phyloP scores from a whole-genome alignment of 2,888 invertebrate species.

The Cheilosia pagana region DNA sequence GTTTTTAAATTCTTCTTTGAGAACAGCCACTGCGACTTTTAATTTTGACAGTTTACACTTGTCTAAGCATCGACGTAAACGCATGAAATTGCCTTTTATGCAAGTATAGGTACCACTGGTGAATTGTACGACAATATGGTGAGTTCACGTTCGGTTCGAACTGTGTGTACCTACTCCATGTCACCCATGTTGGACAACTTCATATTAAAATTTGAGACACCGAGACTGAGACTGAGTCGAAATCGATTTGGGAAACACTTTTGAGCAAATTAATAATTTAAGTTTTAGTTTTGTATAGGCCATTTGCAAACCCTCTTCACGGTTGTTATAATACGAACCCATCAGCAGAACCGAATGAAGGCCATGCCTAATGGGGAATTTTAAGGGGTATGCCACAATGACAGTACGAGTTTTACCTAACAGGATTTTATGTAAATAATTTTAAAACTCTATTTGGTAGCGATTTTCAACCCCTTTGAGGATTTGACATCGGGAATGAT shows the following conservation, averaged over 20 bases:
- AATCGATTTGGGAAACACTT: conserved; percentile 21
- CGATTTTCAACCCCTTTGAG: conserved; percentile 59
- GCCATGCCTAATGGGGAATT: conserved; percentile 49
- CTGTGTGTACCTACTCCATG: conserved; percentile 34
- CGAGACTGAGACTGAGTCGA: conserved; percentile 9
- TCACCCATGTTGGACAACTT: conserved; percentile 63
- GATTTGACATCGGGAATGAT: conserved; percentile 56
- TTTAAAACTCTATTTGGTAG: conserved; percentile 57
- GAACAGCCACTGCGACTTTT: conserved; percentile 36
- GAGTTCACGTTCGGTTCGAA: conserved; percentile 31
- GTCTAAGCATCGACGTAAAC: conserved; percentile 43
- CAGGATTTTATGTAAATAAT: conserved; percentile 58
- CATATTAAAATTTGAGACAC: conserved; percentile 67
- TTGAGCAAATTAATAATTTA: conserved; percentile 56
- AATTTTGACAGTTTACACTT: conserved; percentile 66
- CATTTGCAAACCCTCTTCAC: conserved; percentile 41
- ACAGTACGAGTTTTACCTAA: neutral
- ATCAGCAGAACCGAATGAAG: conserved; percentile 14
- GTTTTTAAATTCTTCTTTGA: conserved; percentile 40
- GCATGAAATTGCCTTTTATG: conserved; percentile 31
- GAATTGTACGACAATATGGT: conserved; percentile 55
- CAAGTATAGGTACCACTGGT: conserved; percentile 32
- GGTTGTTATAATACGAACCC: conserved; percentile 19
- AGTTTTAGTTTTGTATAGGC: conserved; percentile 42
- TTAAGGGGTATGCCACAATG: conserved; percentile 37